Percentiles rank a stretch among this genome's conserved stretches.
These are phyloP conservation scores for Bufo gargarizans DNA, from an alignment of 2,113 vertebrate genomes.

Conservation along the genomic window DNA sequence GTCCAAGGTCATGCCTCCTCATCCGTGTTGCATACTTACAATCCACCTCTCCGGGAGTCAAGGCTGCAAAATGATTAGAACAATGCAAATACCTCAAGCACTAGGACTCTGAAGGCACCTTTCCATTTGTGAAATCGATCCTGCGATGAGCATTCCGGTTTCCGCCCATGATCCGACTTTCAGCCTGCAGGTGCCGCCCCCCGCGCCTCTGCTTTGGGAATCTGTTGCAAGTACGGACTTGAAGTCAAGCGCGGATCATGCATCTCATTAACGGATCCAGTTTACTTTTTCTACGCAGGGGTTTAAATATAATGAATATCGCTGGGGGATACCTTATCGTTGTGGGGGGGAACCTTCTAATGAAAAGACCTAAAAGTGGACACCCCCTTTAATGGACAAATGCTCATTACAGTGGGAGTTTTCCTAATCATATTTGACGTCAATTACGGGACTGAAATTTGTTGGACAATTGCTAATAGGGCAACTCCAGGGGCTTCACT, in stretches of 20 bases:
- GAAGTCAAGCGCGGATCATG: constrained; percentile 56
- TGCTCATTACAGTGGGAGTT: not conserved
- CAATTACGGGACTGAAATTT: not conserved
- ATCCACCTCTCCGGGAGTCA: no score
- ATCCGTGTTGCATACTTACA: not conserved
- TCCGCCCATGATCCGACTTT: not conserved
- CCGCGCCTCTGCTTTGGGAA: not conserved
- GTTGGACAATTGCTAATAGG: not conserved
- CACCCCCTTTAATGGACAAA: no score
- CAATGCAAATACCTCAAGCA: not conserved
- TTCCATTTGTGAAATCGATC: constrained; percentile 43
- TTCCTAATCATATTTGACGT: not conserved
- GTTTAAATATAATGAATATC: no score
- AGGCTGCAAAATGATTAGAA: not conserved
- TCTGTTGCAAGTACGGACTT: not conserved
- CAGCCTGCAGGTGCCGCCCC: not conserved
- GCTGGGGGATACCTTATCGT: no score
- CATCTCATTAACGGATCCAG: constrained; percentile 72
- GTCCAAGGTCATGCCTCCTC: not conserved
- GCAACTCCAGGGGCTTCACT: not conserved
- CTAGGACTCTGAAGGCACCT: constrained; percentile 56
- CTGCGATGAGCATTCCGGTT: constrained; percentile 15
- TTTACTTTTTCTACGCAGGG: constrained; percentile 31
- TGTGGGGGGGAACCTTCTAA: no score
- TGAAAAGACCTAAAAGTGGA: no score